Evolutionary conservation across 1,140 invertebrate species (phyloP), one percentile per base, ranked within the genome.

Genomic region (Trichomalopsis sarcophagae): DNA sequence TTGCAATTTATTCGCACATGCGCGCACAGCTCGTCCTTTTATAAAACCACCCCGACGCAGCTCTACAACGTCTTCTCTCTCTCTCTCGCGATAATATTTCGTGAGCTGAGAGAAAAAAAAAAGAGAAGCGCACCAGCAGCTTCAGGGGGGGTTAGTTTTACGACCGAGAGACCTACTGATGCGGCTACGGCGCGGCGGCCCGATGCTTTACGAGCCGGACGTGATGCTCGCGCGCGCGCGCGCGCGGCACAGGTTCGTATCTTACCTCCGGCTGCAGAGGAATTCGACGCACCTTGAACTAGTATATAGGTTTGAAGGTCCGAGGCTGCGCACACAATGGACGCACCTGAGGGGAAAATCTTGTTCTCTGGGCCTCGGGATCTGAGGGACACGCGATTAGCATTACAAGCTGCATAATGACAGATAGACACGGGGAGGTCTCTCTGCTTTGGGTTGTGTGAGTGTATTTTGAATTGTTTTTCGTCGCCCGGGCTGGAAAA

Each of bases 131-230:
- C 17, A 27, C 62, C 7, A 23, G 47, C 21, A 36, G 2, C 21
- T 27, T 33, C 33, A 21, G 75, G 75, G 76, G 47, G 71, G 50
- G 30, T 17, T 62, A 75, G 27, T 68, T 84, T 84, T 84, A 84
- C 82, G 62, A 27, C 75, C 66, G 36, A 73, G 17, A 78, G 75
- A 84, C 82, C 82, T 11, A 78, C 74, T 84, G 55, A 62, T 62
- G 82, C 17, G 7, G 74, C 33, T 6, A 62, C 30, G 33, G 33
- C 27, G 74, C 30, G 33, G 33, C 27, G 1, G 6, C 2, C 21
- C 30, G 62, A 76, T 82, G 10, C 23, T 84, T 78, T 83, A 76
- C 55, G 73, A 83, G 69, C 36, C 55, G 73, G 50, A 76, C 55
- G 74, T 77, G 81, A 74, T 33, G 0, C 44, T 27, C 44, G 40